These are phyloP conservation scores for Eutrigla gurnardus DNA, from an alignment of 2,797 vertebrate genomes.

Conservation along the genomic window DNA sequence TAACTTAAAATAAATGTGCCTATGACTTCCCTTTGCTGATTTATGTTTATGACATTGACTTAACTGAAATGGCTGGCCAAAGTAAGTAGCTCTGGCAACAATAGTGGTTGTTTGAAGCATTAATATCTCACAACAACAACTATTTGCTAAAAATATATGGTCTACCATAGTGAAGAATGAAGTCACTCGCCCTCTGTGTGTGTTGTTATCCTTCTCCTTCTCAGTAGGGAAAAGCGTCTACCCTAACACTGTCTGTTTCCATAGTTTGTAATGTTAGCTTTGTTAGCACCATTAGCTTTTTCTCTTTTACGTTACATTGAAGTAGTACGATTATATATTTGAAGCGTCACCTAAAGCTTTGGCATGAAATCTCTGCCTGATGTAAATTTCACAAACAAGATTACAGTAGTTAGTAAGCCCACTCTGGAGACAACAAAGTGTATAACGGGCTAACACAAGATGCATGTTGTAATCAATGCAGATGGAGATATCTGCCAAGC, in stretches of 20 bases:
- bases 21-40: background rate
- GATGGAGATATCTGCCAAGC: slow-evolving; percentile 57
- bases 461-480: slow-evolving; percentile 49
- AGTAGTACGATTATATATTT: background rate
- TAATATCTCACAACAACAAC: no score
- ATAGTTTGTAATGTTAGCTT: no score
- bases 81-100: background rate
- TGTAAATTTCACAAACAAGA: slow-evolving; percentile 4
- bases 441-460: slow-evolving; percentile 20
- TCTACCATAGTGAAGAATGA: no score
- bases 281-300: no score
- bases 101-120: no score
- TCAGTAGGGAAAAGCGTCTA: no score
- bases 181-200: no score
- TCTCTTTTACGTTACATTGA: background rate
- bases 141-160: no score
- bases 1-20: background rate
- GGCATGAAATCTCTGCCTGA: slow-evolving; percentile 1
- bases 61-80: background rate
- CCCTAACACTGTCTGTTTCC: no score
- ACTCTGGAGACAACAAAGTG: slow-evolving; percentile 18
- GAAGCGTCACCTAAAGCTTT: slow-evolving; percentile 1
- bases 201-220: no score
- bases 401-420: background rate
- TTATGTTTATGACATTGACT: slow-evolving; percentile 2